These are phyloP conservation scores for Brienomyrus brachyistius DNA, from an alignment of 2,113 vertebrate species.

Conservation along the genomic window DNA sequence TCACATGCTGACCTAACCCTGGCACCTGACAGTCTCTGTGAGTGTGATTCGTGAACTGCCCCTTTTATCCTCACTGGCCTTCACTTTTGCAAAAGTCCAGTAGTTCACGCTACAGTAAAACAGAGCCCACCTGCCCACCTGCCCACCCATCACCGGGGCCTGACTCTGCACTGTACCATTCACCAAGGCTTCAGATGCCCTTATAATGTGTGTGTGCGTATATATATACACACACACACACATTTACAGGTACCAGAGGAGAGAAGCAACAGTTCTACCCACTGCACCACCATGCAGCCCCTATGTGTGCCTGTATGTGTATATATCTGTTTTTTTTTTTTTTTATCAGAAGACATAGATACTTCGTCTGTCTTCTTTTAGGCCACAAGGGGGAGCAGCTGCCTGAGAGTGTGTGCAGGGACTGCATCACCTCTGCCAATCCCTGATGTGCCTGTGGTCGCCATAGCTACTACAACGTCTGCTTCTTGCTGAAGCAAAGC, in stretches of 20 bases:
- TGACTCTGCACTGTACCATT: not conserved
- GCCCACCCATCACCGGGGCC: not conserved
- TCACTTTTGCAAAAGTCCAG: not conserved
- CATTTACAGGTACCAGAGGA: not conserved
- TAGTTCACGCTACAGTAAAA: not conserved
- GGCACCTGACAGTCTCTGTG: not conserved
- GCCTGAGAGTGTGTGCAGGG: conserved; percentile 2
- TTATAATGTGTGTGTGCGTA: not conserved
- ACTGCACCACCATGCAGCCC: not conserved
- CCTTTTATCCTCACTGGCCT: not conserved
- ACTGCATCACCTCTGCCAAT: not conserved
- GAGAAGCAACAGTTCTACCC: not conserved
- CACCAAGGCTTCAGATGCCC: not conserved
- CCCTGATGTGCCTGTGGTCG: conserved; percentile 17
- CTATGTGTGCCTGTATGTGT: not conserved
- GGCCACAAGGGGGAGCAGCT: conserved; percentile 11
- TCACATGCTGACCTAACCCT: not conserved
- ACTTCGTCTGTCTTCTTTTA: not conserved
- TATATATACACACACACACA: too few species aligned
- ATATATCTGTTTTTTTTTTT: not conserved
- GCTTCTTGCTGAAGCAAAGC: not conserved
- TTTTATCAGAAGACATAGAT: not conserved
- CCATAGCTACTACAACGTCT: conserved; percentile 28
- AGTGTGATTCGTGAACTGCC: not conserved
- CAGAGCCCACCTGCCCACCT: not conserved